Evolutionary conservation across 1,140 invertebrate genomes (phyloP).

Genomic region (Brachystomella parvula): DNA sequence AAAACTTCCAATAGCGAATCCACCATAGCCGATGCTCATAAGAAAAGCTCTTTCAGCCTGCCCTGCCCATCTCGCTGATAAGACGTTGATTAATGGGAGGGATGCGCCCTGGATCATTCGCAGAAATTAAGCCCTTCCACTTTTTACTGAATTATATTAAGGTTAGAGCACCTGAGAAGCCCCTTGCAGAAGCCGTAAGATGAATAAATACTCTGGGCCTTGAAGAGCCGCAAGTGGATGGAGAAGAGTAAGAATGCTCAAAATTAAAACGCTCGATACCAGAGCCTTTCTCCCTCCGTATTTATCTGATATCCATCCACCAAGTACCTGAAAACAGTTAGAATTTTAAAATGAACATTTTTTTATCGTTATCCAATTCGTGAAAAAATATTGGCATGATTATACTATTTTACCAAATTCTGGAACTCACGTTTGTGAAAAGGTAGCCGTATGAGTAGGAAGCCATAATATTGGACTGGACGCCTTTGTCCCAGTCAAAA

Average conservation of each 20-base stretch:
- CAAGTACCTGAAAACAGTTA: slow-evolving; percentile 40
- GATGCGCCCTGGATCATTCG: slow-evolving; percentile 45
- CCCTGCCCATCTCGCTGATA: slow-evolving; percentile 49
- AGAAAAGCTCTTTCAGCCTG: slow-evolving; percentile 24
- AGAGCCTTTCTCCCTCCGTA: slow-evolving; percentile 44
- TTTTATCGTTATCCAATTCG: too few species aligned
- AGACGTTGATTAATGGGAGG: slow-evolving; percentile 49
- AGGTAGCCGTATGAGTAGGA: slow-evolving; percentile 46
- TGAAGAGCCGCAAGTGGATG: slow-evolving; percentile 44
- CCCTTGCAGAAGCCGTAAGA: slow-evolving; percentile 44
- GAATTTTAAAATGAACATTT: background rate
- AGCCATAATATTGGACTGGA: slow-evolving; percentile 43
- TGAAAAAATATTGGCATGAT: too few species aligned
- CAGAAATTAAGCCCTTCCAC: too few species aligned
- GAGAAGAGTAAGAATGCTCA: slow-evolving; percentile 43
- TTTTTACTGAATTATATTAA: background rate
- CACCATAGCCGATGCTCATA: slow-evolving; percentile 44
- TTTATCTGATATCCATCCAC: slow-evolving; percentile 43
- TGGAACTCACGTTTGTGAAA: slow-evolving; percentile 41
- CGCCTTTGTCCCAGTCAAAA: slow-evolving; percentile 41
- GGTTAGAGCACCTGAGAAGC: slow-evolving; percentile 40
- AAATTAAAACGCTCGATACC: slow-evolving; percentile 40
- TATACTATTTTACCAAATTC: slow-evolving; percentile 7
- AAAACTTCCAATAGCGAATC: slow-evolving; percentile 42
- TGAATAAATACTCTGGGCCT: slow-evolving; percentile 42